These are phyloP conservation scores for Drosophila yooni DNA, from an alignment of 2,888 invertebrate genomes.

Conservation along the genomic window DNA sequence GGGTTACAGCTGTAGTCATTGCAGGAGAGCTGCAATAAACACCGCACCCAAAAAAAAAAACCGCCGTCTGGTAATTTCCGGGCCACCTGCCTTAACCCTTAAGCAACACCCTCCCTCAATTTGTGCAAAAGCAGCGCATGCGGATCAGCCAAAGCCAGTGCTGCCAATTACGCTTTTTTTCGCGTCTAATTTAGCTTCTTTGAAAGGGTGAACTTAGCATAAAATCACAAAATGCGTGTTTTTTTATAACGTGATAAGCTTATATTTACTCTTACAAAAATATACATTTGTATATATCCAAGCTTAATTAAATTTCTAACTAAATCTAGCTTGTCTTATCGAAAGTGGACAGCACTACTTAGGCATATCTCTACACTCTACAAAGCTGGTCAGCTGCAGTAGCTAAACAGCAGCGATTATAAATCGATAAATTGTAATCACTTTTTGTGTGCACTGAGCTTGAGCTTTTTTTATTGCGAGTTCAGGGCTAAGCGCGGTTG, in stretches of 20 bases:
- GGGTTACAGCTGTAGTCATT: constrained; percentile 39
- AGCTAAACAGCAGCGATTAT: constrained; percentile 36
- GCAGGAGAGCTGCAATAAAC: constrained; percentile 37
- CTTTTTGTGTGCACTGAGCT: constrained; percentile 41
- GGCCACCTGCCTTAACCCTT: constrained; percentile 34
- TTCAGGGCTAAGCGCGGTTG: constrained; percentile 75
- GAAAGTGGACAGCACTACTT: neutral
- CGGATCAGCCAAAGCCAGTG: constrained; percentile 27
- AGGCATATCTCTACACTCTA: constrained; percentile 21
- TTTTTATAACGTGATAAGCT: neutral
- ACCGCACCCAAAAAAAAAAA: constrained; percentile 63
- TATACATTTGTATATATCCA: neutral
- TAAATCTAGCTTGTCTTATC: neutral
- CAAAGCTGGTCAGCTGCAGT: constrained; percentile 58
- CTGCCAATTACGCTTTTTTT: neutral
- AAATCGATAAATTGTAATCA: constrained; percentile 56
- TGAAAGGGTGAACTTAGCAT: neutral
- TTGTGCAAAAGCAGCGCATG: constrained; percentile 56
- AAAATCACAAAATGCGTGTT: neutral
- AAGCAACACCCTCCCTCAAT: neutral
- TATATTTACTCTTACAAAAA: neutral
- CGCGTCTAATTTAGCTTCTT: neutral
- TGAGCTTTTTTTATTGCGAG: constrained; percentile 49
- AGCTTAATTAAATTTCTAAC: neutral
- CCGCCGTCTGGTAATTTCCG: constrained; percentile 62